Evolutionary conservation across 2,797 vertebrate genomes (phyloP), one percentile per base, ranked within the genome.

Genomic region (Urosaurus nigricauda): DNA sequence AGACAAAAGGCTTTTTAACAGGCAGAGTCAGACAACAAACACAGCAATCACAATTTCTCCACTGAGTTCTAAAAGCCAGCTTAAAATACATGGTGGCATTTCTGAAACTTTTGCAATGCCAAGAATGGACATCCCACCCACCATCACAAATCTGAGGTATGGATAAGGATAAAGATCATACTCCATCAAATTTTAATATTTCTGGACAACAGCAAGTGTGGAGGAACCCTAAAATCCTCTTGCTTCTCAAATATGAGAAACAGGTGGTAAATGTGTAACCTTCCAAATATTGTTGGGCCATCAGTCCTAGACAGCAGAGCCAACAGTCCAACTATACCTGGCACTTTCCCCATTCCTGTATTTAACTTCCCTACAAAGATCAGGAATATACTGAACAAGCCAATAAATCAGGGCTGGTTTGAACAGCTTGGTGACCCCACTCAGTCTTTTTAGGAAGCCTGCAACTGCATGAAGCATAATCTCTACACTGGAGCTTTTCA

Each of bases 1-100:
- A 82, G 75, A 43, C 43, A 85, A 35, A 70, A 53, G 51, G 75
- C 65, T 84, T 89, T n/a, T 85, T 35, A 60, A 79, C 29, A 51
- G n/a, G 47, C 40, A 53, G 71, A 40, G 16, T 80, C 77, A 47
- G 53, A 80, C 58, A 40, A 63, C 53, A 47, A 24, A 65, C 71
- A 71, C 29, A 63, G 29, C 68, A 71, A 26, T 56, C 78, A 53
- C 21, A 47, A 71, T 77, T 82, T 77, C 47, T 82, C 63, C 17
- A 35, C 43, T 56, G 26, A 77, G 5, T 84, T 47, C 51, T 60
- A 53, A 26, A 40, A 58, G 70, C 70, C 32, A 65, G 51, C 65
- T 77, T 24, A 29, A 77, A 77, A 56, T 14, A 13, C 32, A 40
- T n/a, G 32, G 40, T 32, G 79, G 74, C 84, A 86, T 71, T 37